phyloP scores from a whole-genome alignment of 2,113 vertebrate species.

The Hiodon tergisus region DNA sequence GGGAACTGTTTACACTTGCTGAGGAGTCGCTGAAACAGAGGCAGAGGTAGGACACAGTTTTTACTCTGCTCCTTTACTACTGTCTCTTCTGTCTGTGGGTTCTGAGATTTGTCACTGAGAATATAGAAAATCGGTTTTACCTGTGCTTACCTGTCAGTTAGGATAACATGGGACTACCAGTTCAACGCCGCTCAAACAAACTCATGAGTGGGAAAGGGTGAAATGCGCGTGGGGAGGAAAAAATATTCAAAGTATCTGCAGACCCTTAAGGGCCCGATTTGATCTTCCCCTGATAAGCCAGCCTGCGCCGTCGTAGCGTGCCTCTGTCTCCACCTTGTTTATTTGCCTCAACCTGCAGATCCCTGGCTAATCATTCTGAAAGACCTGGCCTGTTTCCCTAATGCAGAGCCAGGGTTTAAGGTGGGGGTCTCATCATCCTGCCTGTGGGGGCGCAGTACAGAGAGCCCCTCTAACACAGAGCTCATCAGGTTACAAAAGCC shows the following conservation, averaged over 20 bases:
- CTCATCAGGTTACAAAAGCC: constrained; percentile 6
- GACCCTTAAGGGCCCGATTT: neutral
- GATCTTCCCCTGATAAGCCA: neutral
- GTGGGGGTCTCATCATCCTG: neutral
- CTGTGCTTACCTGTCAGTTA: constrained; percentile 5
- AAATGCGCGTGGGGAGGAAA: neutral
- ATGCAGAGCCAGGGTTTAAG: neutral
- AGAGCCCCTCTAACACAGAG: neutral
- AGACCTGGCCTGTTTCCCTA: constrained; percentile 9
- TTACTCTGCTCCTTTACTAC: neutral
- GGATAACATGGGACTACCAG: neutral
- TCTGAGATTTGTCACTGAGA: neutral
- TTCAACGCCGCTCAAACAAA: no score
- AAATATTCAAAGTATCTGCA: neutral
- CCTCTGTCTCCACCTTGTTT: no score
- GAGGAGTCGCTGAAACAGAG: constrained; percentile 8
- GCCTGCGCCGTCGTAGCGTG: neutral
- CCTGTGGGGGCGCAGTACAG: neutral
- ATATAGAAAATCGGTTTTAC: neutral
- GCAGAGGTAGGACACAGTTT: constrained; percentile 18
- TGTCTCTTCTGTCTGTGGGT: neutral
- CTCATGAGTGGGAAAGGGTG: neutral
- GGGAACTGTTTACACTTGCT: constrained; percentile 14
- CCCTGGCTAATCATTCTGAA: neutral
- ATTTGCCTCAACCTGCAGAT: constrained; percentile 4